Percentiles rank a stretch among this genome's conserved stretches.
Evolutionary conservation across 2,113 vertebrate species (phyloP).

Genomic region (Patagioenas fasciata): DNA sequence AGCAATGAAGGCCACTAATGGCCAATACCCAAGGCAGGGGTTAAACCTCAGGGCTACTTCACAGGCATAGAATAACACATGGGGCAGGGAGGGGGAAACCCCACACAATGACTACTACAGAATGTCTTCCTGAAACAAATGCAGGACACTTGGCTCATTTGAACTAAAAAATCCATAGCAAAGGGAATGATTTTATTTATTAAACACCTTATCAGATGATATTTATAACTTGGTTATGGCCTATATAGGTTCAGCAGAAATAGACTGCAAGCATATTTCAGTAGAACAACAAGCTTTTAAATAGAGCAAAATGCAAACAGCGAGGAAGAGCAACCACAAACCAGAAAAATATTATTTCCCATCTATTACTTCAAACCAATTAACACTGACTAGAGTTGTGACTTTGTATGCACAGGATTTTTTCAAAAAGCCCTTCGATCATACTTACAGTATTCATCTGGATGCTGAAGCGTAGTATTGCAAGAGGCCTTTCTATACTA

Average conservation of each 20-base stretch:
- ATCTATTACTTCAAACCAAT: background rate
- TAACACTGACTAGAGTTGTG: background rate
- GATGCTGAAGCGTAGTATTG: background rate
- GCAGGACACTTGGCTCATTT: background rate
- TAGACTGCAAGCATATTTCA: background rate
- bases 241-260: background rate
- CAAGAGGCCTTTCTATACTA: background rate
- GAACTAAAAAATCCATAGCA: background rate
- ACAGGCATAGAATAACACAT: background rate
- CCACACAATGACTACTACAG: background rate
- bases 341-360: background rate
- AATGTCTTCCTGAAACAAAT: background rate
- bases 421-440: background rate
- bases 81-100: background rate
- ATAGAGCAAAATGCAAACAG: background rate
- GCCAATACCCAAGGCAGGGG: background rate
- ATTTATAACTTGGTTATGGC: background rate
- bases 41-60: constrained; percentile 1
- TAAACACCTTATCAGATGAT: background rate
- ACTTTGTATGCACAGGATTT: background rate
- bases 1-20: background rate
- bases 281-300: background rate
- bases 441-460: background rate
- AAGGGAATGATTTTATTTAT: background rate
- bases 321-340: background rate